A percentile compares a stretch with the other conserved stretches of the same genome.
phyloP scores from a whole-genome alignment of 2,888 invertebrate species.

The Plebejus argus region DNA sequence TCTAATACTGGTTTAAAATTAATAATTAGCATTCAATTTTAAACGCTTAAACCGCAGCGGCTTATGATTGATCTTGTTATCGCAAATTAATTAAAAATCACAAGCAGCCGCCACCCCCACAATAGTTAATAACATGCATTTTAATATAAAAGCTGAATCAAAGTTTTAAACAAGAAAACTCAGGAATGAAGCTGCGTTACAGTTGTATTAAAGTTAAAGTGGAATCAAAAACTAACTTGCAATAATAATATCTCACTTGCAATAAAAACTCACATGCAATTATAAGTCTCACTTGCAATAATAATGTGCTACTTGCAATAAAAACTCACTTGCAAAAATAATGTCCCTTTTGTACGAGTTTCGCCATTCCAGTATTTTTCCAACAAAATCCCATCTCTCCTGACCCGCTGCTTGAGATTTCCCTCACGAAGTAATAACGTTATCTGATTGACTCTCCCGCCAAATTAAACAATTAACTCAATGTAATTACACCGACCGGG shows the following conservation, averaged over 20 bases:
- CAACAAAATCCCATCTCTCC: not conserved
- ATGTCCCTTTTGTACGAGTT: too few species aligned
- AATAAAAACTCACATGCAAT: too few species aligned
- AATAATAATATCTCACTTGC: too few species aligned
- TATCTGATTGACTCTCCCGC: not conserved
- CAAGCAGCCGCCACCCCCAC: not conserved
- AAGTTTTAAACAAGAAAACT: not conserved
- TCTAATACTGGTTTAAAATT: too few species aligned
- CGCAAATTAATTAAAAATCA: constrained; percentile 8
- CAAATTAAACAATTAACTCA: not conserved
- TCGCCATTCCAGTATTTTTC: too few species aligned
- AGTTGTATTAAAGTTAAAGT: too few species aligned
- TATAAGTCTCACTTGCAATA: too few species aligned
- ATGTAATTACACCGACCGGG: not conserved
- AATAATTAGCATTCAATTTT: not conserved
- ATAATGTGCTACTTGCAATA: too few species aligned
- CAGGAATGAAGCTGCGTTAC: too few species aligned
- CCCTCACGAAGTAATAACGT: not conserved
- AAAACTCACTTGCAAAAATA: too few species aligned
- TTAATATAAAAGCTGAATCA: not conserved
- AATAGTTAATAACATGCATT: not conserved
- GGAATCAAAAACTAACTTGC: too few species aligned
- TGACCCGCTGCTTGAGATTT: constrained; percentile 7
- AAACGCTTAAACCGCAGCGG: not conserved
- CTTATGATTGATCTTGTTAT: not conserved